Evolutionary conservation across 2,888 invertebrate genomes (phyloP).

Genomic region (Mactromeris polynyma): DNA sequence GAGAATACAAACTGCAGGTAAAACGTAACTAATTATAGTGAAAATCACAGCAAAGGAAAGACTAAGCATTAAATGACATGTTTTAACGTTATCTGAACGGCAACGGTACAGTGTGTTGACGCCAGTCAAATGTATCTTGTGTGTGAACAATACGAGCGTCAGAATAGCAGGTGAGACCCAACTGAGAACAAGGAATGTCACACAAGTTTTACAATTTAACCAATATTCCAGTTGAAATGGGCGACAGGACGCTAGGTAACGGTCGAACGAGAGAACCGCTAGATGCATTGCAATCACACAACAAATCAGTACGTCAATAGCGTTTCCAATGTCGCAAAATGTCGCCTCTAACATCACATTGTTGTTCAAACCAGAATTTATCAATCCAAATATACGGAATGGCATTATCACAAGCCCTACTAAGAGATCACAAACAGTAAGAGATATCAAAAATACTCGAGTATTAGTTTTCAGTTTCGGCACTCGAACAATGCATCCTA

Average conservation of each 20-base stretch:
- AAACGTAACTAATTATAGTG: conserved; percentile 68
- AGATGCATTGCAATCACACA: conserved; percentile 82
- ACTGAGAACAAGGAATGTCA: conserved; percentile 73
- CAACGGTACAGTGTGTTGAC: conserved; percentile 24
- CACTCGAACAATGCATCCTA: conserved; percentile 38
- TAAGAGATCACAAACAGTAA: conserved; percentile 81
- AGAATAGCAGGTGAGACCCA: conserved; percentile 82
- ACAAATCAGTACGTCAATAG: conserved; percentile 83
- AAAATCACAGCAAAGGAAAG: conserved; percentile 22
- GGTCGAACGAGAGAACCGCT: conserved; percentile 80
- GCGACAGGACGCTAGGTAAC: conserved; percentile 82
- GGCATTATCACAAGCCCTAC: conserved; percentile 83
- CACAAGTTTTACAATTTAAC: conserved; percentile 71
- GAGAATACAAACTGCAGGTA: conserved; percentile 80
- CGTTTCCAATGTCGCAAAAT: conserved; percentile 78
- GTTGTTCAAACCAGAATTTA: conserved; percentile 74
- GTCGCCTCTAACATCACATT: conserved; percentile 61
- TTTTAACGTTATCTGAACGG: conserved; percentile 4
- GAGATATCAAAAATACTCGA: conserved; percentile 81
- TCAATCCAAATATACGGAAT: conserved; percentile 79
- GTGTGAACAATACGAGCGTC: conserved; percentile 81
- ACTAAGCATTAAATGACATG: conserved; percentile 46
- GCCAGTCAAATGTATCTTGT: conserved; percentile 42
- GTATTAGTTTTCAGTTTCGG: conserved; percentile 76
- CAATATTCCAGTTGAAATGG: conserved; percentile 82